Evolutionary conservation across 2,113 vertebrate genomes (phyloP), one percentile per base, ranked within the genome.

Genomic region (Silurus glanis): DNA sequence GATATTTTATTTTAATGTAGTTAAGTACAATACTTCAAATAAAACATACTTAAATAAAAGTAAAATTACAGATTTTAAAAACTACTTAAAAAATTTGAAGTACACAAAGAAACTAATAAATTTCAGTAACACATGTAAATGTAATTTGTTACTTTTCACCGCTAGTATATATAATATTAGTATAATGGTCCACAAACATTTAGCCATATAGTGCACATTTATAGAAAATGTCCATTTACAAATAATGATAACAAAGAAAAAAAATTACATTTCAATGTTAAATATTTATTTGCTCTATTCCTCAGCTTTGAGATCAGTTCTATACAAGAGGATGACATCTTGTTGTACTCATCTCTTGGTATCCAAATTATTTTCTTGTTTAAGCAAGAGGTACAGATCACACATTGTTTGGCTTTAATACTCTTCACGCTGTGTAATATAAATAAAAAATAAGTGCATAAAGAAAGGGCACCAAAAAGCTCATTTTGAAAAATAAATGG

Each of bases 401-500:
- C 47, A 56, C 28, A 79, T 58, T 80, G 10, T 9, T 21, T 58
- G 51, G 3, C 37, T 21, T 59, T 71, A 64, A 58, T 59, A 28
- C 45, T 19, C 9, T 85, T 45, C 17, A 74, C 47, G 17, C 13
- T 80, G 25, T 45, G 64, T 85, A 53, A 85, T 89, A 9, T n/a
- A n/a, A n/a, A n/a, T n/a, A 59, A 71, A 61, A 37, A 86, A 51
- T 14, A 2, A 80, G 17, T 17, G n/a, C 69, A 87, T 25, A 61
- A 71, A 72, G 67, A 28, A 9, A 64, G 61, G 14, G 25, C 28
- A 69, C 25, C 25, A 69, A 25, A 67, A 69, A 37, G 66, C 47
- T 85, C 85, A 64, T 28, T 62, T 64, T 49, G 56, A 71, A 71
- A 82, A 37, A 80, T 82, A 83, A 88, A 82, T 88, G 79, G 74